These are phyloP conservation scores for Trichomycterus rosablanca DNA, from an alignment of 2,113 vertebrate species.

Conservation along the genomic window DNA sequence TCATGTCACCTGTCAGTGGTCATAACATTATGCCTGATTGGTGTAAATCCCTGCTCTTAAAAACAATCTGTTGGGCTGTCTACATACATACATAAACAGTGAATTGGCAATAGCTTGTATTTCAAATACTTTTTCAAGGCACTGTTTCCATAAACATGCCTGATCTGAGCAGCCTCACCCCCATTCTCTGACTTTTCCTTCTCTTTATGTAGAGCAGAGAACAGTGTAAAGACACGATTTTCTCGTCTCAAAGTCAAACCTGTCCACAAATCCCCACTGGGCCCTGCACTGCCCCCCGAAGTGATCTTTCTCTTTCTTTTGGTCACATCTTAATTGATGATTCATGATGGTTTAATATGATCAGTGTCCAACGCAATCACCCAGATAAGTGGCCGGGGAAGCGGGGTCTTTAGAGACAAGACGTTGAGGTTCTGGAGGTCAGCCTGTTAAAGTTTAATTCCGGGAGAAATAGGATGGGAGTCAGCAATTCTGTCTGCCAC, in stretches of 20 bases:
- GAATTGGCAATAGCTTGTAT: no score
- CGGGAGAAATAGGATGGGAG: conserved; percentile 45
- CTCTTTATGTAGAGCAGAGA: conserved; percentile 13
- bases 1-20: no score
- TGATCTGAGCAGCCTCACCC: no score
- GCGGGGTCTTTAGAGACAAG: conserved; percentile 42
- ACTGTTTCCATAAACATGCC: no score
- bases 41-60: no score
- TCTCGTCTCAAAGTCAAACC: conserved; percentile 46
- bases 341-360: conserved; percentile 52
- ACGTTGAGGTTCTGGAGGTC: conserved; percentile 41
- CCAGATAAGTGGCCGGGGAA: conserved; percentile 44
- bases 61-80: no score
- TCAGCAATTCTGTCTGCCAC: conserved; percentile 49
- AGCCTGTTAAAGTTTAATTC: conserved; percentile 54
- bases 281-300: conserved; percentile 1
- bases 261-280: conserved; percentile 31
- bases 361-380: conserved; percentile 51
- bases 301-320: conserved; percentile 29
- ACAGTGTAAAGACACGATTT: conserved; percentile 18
- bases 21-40: no score
- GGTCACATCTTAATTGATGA: conserved; percentile 44
- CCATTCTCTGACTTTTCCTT: not conserved
- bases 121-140: no score
- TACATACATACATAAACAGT: no score